These are phyloP conservation scores for Sepioteuthis lessoniana DNA, from an alignment of 2,888 invertebrate species.

Conservation along the genomic window DNA sequence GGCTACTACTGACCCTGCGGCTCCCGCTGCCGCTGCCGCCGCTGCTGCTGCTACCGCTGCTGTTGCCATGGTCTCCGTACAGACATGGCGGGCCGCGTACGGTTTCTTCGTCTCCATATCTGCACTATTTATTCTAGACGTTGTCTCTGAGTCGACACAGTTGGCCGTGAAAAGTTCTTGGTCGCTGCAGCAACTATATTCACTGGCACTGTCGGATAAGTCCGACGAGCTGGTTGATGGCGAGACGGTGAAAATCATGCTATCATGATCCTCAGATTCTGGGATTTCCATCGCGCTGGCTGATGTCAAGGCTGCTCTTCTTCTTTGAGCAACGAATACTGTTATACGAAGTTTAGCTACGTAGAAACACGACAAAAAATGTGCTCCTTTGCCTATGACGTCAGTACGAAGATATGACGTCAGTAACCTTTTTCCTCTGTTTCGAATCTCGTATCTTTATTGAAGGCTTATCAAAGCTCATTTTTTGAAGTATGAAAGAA, in stretches of 20 bases:
- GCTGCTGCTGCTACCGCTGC: not conserved
- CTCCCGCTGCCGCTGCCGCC: not conserved
- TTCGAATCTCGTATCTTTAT: not conserved
- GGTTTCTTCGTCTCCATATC: not conserved
- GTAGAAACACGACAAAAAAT: not conserved
- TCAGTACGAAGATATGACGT: not conserved
- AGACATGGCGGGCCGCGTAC: not conserved
- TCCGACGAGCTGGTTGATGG: slow-evolving; percentile 46
- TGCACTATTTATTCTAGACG: not conserved
- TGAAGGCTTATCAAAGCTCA: no score
- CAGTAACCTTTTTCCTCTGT: not conserved
- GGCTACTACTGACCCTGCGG: not conserved
- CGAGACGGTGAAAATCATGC: slow-evolving; percentile 46
- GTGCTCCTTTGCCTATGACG: not conserved
- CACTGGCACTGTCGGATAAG: slow-evolving; percentile 41
- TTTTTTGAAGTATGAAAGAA: no score
- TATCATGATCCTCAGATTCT: slow-evolving; percentile 39
- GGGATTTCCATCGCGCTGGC: slow-evolving; percentile 35
- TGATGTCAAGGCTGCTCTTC: not conserved
- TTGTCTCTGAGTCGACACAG: not conserved
- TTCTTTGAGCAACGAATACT: not conserved
- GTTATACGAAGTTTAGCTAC: not conserved
- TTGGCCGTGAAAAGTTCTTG: not conserved
- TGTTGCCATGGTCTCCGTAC: not conserved
- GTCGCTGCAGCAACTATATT: not conserved